phyloP scores from a whole-genome alignment of 1,140 invertebrate genomes.

The Yoshiicerus persimilis region DNA sequence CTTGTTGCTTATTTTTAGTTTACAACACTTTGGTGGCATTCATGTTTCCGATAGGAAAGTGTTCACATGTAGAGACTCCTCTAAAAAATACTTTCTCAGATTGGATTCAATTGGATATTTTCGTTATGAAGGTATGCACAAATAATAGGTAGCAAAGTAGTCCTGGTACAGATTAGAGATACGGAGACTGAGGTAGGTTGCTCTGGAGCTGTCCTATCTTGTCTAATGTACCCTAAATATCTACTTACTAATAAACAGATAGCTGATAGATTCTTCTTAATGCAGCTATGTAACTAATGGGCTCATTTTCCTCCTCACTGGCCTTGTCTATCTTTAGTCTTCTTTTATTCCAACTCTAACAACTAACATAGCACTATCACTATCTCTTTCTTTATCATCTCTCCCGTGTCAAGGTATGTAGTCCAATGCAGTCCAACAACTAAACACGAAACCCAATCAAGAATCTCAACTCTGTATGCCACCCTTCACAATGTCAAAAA shows the following conservation, averaged over 20 bases:
- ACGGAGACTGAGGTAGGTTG: not conserved
- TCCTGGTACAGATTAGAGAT: not conserved
- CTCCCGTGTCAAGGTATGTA: not conserved
- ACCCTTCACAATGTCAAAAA: not conserved
- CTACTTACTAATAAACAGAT: not conserved
- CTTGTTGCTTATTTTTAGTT: not conserved
- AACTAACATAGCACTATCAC: not conserved
- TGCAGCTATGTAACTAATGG: not conserved
- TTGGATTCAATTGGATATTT: not conserved
- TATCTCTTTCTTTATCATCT: not conserved
- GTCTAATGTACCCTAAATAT: slow-evolving; percentile 3
- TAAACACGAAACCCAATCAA: not conserved
- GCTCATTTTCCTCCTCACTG: not conserved
- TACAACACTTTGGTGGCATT: not conserved
- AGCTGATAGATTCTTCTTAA: not conserved
- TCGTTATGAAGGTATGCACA: not conserved
- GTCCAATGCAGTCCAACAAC: not conserved
- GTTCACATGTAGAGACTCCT: not conserved
- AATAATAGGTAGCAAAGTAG: not conserved
- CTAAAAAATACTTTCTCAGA: not conserved
- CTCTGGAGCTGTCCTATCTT: not conserved
- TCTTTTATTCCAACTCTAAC: not conserved
- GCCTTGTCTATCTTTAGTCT: not conserved
- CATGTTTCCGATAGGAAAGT: not conserved
- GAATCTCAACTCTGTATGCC: no score